Evolutionary conservation across 2,888 invertebrate species (phyloP), one percentile per base, ranked within the genome.

Genomic region (Smittia aterrima): DNA sequence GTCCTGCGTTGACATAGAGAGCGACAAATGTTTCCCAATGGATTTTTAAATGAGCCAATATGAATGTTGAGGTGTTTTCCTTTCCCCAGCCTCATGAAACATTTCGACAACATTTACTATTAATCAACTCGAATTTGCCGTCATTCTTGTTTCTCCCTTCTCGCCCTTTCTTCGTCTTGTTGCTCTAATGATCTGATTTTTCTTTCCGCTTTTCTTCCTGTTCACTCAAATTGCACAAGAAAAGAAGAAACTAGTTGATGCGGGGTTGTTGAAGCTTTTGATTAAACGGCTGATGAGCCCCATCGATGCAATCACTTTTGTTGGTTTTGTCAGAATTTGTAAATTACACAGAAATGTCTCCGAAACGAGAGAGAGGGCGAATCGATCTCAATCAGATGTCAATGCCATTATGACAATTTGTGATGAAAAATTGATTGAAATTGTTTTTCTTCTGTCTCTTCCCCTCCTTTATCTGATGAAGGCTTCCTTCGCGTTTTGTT

Each of bases 11-110:
- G 58, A 58, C 22, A 22, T 58, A 22, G 22, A 13, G 41, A 24
- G 16, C 47, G 68, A 68, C 68, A 68, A 68, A 68, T 68, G 68
- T 68, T 16, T 68, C 68, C 68, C 47, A 68, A 68, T 41, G 20
- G 68, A 68, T 41, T 68, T 24, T 68, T 68, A 58, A 58, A 58
- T 41, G 41, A 68, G 38, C 66, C 38, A 66, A 66, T 66, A 58
- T 58, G n/a, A 47, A 47, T 47, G 47, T 47, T 47, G 47, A 47
- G 47, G 47, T 47, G 47, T 58, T 22, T 58, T 22, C 11, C 47
- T 47, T 47, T 47, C 47, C 16, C 47, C 11, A 2, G 2, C 11
- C 11, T n/a, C 4, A 18, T 58, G 58, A 13, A 58, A 58, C 58
- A 58, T 20, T 58, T 58, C 47, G 11, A 16, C 47, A 3, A 2